Percentiles rank a stretch among this genome's conserved stretches.
These are phyloP conservation scores for Tetheella fluctuosa DNA, from an alignment of 2,888 invertebrate genomes.

Conservation along the genomic window DNA sequence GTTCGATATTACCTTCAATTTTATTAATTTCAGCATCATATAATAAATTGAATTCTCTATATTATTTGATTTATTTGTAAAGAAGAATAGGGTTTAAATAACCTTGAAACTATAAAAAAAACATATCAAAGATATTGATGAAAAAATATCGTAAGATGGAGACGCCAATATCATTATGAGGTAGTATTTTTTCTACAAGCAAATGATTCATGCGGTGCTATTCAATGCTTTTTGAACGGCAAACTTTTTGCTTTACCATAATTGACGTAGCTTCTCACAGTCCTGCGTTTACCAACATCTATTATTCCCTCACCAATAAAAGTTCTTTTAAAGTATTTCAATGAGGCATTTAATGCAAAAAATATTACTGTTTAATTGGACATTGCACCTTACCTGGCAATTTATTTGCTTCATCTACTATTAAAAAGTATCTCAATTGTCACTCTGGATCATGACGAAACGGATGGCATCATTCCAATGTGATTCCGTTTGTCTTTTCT, in stretches of 20 bases:
- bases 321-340: constrained; percentile 10
- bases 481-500: constrained; percentile 29
- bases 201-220: constrained; percentile 19
- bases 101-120: not conserved
- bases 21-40: not conserved
- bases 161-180: constrained; percentile 1
- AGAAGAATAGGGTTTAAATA: not conserved
- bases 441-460: constrained; percentile 47
- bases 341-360: constrained; percentile 18
- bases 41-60: not conserved
- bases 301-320: constrained; percentile 20
- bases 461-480: constrained; percentile 37
- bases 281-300: constrained; percentile 16
- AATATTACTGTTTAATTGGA: constrained; percentile 37
- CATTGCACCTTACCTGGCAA: constrained; percentile 24
- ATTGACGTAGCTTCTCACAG: constrained; percentile 4
- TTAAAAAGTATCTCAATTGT: constrained; percentile 31
- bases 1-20: not conserved
- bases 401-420: constrained; percentile 21
- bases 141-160: not conserved
- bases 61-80: not conserved
- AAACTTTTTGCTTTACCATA: constrained; percentile 8
- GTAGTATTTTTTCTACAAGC: constrained; percentile 1
- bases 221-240: constrained; percentile 17
- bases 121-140: constrained; percentile 3